These are phyloP conservation scores for Mercenaria mercenaria DNA, from an alignment of 1,140 invertebrate genomes.

Conservation along the genomic window DNA sequence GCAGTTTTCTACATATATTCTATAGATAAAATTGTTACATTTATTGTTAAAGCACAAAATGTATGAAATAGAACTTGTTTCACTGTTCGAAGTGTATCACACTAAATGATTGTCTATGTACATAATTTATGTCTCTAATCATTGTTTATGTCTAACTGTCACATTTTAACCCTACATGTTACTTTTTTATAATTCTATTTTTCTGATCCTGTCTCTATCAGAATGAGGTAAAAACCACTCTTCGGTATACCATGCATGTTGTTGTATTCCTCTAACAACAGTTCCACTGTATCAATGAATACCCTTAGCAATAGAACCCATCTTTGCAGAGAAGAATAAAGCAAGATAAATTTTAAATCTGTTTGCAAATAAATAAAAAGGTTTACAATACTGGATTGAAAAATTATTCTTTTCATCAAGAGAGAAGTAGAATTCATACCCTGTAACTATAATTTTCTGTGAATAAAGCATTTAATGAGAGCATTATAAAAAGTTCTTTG, in stretches of 20 bases:
- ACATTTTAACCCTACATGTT: background rate
- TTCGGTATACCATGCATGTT: constrained; percentile 2
- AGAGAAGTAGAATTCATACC: no score
- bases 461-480: no score
- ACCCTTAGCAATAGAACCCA: background rate
- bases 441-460: no score
- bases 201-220: background rate
- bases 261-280: background rate
- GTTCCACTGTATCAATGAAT: no score
- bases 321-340: no score
- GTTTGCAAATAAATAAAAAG: no score
- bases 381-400: no score
- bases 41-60: background rate
- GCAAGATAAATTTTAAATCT: no score
- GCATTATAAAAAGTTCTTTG: no score
- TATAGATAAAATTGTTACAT: background rate
- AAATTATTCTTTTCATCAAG: no score
- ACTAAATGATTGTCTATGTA: background rate
- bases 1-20: background rate
- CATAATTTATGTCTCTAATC: background rate
- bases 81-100: background rate
- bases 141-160: background rate
- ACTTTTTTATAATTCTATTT: constrained; percentile 2
- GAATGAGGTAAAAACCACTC: constrained; percentile 3
- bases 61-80: background rate